These are phyloP conservation scores for Jaculus jaculus DNA, from an alignment of 2,113 vertebrate genomes.

Conservation along the genomic window DNA sequence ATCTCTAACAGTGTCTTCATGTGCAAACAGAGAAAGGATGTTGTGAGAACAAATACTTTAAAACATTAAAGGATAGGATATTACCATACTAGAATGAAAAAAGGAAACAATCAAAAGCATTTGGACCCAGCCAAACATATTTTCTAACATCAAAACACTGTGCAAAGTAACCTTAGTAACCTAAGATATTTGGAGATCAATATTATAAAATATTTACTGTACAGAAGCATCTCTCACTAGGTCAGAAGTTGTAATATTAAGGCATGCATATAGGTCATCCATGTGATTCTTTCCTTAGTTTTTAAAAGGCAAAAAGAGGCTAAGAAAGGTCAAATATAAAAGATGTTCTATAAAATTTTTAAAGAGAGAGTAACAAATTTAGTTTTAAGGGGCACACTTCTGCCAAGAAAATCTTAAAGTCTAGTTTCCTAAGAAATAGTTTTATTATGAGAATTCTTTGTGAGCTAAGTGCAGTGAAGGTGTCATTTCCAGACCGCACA, in stretches of 20 bases:
- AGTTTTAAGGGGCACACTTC: background rate
- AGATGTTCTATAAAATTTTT: background rate
- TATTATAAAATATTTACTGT: conserved; percentile 2
- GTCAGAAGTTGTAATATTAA: background rate
- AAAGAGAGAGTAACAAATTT: background rate
- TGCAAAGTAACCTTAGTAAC: background rate
- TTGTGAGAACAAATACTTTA: background rate
- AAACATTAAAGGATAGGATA: background rate
- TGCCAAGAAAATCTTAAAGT: background rate
- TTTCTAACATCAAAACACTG: background rate
- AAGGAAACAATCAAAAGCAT: background rate
- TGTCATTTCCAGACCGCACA: background rate
- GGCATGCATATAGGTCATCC: background rate
- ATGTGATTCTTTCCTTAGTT: background rate
- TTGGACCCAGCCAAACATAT: background rate
- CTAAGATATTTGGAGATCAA: background rate
- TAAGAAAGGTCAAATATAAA: background rate
- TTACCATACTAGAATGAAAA: background rate
- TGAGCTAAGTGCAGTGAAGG: background rate
- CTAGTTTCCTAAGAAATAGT: background rate
- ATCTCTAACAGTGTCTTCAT: background rate
- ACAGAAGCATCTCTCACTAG: background rate
- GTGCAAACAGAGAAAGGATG: background rate
- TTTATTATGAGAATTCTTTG: background rate
- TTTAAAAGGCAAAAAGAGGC: background rate